Evolutionary conservation across 92 coral and sea anemone species (phyloP).

Genomic region (Isaurus tuberculatus): DNA sequence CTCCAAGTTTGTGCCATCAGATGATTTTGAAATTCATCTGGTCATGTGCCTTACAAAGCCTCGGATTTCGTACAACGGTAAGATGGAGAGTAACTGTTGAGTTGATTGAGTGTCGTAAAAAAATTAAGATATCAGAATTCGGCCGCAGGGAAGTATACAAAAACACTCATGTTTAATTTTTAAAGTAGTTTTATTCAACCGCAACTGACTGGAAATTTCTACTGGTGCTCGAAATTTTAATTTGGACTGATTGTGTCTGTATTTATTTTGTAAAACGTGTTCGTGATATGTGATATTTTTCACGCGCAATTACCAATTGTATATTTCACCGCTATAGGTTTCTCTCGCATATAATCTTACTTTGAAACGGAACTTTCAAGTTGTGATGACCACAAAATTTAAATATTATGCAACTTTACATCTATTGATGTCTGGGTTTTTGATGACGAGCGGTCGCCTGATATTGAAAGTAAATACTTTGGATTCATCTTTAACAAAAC

Average conservation of each 20-base stretch:
- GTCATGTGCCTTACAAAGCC: constrained; percentile 99
- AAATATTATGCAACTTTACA: not conserved
- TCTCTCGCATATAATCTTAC: not conserved
- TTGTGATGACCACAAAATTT: not conserved
- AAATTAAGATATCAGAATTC: not conserved
- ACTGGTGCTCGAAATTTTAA: not conserved
- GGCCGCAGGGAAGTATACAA: not conserved
- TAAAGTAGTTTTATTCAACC: constrained; percentile 2
- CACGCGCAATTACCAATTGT: not conserved
- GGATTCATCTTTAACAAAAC: constrained; percentile 2
- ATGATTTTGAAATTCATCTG: constrained; percentile 94
- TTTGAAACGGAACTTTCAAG: not conserved
- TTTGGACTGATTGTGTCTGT: not conserved
- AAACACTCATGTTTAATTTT: not conserved
- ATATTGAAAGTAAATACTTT: not conserved
- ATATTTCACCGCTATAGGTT: not conserved
- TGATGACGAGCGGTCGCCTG: not conserved
- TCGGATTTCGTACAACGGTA: constrained; percentile 96
- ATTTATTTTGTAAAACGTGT: not conserved
- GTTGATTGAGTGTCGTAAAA: constrained; percentile 21
- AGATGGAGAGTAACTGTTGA: constrained; percentile 20
- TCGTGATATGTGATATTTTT: not conserved
- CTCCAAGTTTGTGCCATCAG: constrained; percentile 89
- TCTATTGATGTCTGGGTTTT: not conserved
- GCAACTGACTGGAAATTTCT: not conserved